Evolutionary conservation across 2,888 invertebrate genomes (phyloP).

Genomic region (Mythimna pallens): DNA sequence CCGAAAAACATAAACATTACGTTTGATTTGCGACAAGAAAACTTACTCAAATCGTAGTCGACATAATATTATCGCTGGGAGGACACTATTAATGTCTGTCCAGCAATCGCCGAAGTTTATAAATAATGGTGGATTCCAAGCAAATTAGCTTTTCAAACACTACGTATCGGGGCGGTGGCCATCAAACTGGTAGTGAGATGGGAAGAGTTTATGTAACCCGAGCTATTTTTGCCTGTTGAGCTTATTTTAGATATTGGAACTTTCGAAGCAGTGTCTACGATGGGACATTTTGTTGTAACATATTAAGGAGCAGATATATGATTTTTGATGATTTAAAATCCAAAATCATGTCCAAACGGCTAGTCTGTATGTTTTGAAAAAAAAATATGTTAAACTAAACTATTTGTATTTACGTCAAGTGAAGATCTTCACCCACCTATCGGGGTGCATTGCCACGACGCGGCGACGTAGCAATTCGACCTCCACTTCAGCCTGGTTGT

Average conservation of each 20-base stretch:
- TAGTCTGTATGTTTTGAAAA: no score
- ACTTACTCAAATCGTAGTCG: slow-evolving; percentile 50
- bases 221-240: slow-evolving; percentile 26
- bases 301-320: background rate
- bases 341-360: no score
- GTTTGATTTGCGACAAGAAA: slow-evolving; percentile 54
- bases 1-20: slow-evolving; percentile 57
- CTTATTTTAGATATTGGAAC: slow-evolving; percentile 18
- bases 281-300: slow-evolving; percentile 7
- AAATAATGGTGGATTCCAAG: slow-evolving; percentile 48
- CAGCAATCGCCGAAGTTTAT: slow-evolving; percentile 52
- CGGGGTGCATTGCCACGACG: no score
- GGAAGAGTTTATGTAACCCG: slow-evolving; percentile 29
- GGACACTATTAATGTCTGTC: slow-evolving; percentile 47
- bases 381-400: no score
- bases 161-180: slow-evolving; percentile 27
- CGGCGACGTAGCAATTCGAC: no score
- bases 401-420: no score
- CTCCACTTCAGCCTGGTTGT: no score
- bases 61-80: slow-evolving; percentile 35
- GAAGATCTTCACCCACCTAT: no score
- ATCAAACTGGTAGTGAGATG: slow-evolving; percentile 28
- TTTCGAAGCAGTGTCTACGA: background rate
- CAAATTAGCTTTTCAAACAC: slow-evolving; percentile 57
- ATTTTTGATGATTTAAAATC: no score